Evolutionary conservation across 2,888 invertebrate species (phyloP).

Genomic region (Brenthis daphne): DNA sequence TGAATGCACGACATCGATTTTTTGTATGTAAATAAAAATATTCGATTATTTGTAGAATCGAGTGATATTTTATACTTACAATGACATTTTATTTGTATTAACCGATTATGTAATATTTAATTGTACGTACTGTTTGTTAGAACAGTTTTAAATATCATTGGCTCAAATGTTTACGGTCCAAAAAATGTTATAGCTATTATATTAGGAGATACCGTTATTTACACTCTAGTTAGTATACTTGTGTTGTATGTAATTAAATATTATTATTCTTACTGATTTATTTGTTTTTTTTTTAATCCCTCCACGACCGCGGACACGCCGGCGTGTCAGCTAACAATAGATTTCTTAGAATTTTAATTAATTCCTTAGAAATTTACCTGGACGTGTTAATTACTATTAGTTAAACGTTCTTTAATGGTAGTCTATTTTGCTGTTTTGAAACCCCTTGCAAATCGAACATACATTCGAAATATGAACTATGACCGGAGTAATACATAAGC

Average conservation of each 20-base stretch:
- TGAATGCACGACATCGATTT: background rate
- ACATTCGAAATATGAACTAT: too few species aligned
- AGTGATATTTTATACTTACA: constrained; percentile 32
- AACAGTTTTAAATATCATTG: constrained; percentile 42
- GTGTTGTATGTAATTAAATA: constrained; percentile 74
- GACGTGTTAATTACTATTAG: too few species aligned
- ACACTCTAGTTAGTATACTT: constrained; percentile 66
- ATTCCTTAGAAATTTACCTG: too few species aligned
- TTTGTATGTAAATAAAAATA: constrained; percentile 3
- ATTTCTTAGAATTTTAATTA: too few species aligned
- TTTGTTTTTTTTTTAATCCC: constrained; percentile 40
- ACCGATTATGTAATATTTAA: constrained; percentile 3
- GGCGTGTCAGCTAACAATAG: too few species aligned
- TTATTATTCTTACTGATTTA: constrained; percentile 60
- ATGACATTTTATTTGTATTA: constrained; percentile 34
- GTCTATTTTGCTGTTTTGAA: too few species aligned
- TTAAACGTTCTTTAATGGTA: too few species aligned
- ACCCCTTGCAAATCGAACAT: too few species aligned
- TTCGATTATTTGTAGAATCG: constrained; percentile 19
- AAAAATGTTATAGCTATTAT: constrained; percentile 52
- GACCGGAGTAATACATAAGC: too few species aligned
- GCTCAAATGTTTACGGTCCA: constrained; percentile 55
- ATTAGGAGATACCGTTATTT: constrained; percentile 58
- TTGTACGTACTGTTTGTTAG: constrained; percentile 13
- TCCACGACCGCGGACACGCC: too few species aligned